Percentiles rank a stretch among this genome's conserved stretches.
phyloP scores from a whole-genome alignment of 64 coral and sea anemone genomes.

The Montipora capricornis region DNA sequence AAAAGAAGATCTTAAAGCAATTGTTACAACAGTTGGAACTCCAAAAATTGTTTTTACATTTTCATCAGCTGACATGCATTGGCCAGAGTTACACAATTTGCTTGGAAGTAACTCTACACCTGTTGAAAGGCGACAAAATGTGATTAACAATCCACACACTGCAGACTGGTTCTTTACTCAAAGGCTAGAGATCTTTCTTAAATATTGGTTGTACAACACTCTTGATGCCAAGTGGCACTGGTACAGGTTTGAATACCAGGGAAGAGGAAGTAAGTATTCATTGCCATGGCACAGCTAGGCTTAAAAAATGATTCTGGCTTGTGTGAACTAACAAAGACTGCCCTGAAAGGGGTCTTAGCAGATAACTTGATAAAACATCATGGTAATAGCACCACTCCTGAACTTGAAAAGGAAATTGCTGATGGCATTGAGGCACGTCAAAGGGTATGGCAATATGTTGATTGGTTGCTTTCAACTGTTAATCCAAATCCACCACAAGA shows the following conservation, averaged over 20 bases:
- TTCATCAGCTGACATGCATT: too few relatives aligned
- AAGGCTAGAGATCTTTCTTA: slow-evolving; percentile 28
- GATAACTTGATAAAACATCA: too few relatives aligned
- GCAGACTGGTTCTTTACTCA: slow-evolving; percentile 27
- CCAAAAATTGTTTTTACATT: too few relatives aligned
- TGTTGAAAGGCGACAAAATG: neutral
- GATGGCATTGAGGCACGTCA: slow-evolving; percentile 9
- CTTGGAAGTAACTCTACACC: neutral
- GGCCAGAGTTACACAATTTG: too few relatives aligned
- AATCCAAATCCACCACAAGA: slow-evolving; percentile 32
- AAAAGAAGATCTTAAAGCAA: too few relatives aligned
- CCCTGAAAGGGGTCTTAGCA: too few relatives aligned
- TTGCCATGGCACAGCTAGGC: neutral
- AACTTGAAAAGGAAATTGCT: slow-evolving; percentile 7
- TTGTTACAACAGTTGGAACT: too few relatives aligned
- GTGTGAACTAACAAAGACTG: neutral
- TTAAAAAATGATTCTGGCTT: slow-evolving; percentile 6
- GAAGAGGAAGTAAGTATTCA: too few relatives aligned
- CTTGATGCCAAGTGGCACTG: too few relatives aligned
- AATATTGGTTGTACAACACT: slow-evolving; percentile 5
- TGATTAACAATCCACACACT: slow-evolving; percentile 42
- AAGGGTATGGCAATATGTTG: slow-evolving; percentile 35
- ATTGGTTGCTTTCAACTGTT: slow-evolving; percentile 19
- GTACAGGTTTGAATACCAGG: too few relatives aligned
- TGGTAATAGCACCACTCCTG: too few relatives aligned